Evolutionary conservation across 2,888 invertebrate genomes (phyloP).

Genomic region (Lycophotia porphyrea): DNA sequence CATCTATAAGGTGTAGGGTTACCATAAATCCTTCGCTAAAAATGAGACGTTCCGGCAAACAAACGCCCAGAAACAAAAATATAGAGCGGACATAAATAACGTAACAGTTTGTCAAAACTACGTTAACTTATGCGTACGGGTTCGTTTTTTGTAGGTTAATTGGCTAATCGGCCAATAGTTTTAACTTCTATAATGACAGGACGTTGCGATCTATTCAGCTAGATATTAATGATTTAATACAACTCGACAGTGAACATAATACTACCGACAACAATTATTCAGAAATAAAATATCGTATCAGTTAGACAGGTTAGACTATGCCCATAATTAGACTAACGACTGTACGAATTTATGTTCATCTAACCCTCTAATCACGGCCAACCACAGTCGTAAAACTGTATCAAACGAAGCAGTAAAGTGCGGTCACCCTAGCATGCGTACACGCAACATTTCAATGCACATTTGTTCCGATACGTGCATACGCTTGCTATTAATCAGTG

Average conservation of each 20-base stretch:
- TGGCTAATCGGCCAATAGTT: conserved; percentile 30
- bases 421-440: conserved; percentile 59
- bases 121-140: conserved; percentile 9
- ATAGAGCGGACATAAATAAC: conserved; percentile 45
- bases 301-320: neutral
- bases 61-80: conserved; percentile 34
- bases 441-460: conserved; percentile 65
- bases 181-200: conserved; percentile 16
- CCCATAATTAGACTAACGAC: conserved; percentile 18
- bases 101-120: conserved; percentile 33
- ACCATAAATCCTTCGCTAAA: conserved; percentile 53
- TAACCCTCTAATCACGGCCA: conserved; percentile 35
- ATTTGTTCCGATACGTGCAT: conserved; percentile 67
- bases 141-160: conserved; percentile 38
- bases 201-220: neutral
- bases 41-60: conserved; percentile 31
- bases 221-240: neutral
- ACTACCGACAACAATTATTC: conserved; percentile 7
- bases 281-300: conserved; percentile 8
- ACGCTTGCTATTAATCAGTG: conserved; percentile 70
- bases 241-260: neutral
- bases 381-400: conserved; percentile 50
- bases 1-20: conserved; percentile 56
- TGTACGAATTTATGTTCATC: conserved; percentile 24
- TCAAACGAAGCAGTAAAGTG: conserved; percentile 52